Percentiles rank a stretch among this genome's conserved stretches.
These are phyloP conservation scores for Isoperla grammatica DNA, from an alignment of 2,888 invertebrate species.

Conservation along the genomic window DNA sequence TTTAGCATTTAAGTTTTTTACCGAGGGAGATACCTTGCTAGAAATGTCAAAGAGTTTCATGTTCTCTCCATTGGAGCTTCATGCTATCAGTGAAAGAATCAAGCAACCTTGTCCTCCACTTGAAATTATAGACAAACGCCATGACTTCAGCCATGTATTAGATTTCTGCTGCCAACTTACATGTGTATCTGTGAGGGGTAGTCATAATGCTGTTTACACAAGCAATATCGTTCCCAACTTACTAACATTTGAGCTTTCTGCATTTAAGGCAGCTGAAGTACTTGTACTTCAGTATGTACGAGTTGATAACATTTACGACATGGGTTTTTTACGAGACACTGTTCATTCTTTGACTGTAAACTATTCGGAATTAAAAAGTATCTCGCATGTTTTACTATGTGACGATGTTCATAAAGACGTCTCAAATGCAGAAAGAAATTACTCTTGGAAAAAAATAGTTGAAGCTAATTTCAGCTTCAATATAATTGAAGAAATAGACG, in stretches of 20 bases:
- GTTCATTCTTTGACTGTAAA: conserved; percentile 59
- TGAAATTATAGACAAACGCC: conserved; percentile 71
- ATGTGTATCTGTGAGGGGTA: conserved; percentile 61
- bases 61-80: conserved; percentile 77
- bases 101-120: conserved; percentile 78
- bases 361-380: conserved; percentile 58
- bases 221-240: conserved; percentile 82
- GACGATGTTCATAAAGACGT: conserved; percentile 72
- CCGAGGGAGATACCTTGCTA: conserved; percentile 65
- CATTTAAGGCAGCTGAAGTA: conserved; percentile 71
- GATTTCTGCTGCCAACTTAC: conserved; percentile 79
- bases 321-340: conserved; percentile 56
- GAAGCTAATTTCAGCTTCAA: conserved; percentile 74
- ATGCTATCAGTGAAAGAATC: conserved; percentile 83
- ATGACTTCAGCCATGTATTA: conserved; percentile 85
- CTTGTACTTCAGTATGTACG: conserved; percentile 65
- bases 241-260: conserved; percentile 71
- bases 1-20: conserved; percentile 70
- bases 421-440: conserved; percentile 44
- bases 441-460: conserved; percentile 65
- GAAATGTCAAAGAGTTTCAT: conserved; percentile 57
- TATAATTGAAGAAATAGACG: conserved; percentile 69
- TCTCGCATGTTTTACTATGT: conserved; percentile 76
- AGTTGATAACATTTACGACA: conserved; percentile 61
- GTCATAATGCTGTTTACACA: conserved; percentile 60